Percentiles rank a stretch among this genome's conserved stretches.
phyloP scores from a whole-genome alignment of 30 jellyfish, hydroid and myxozoan species.

The Turritopsis rubra region DNA sequence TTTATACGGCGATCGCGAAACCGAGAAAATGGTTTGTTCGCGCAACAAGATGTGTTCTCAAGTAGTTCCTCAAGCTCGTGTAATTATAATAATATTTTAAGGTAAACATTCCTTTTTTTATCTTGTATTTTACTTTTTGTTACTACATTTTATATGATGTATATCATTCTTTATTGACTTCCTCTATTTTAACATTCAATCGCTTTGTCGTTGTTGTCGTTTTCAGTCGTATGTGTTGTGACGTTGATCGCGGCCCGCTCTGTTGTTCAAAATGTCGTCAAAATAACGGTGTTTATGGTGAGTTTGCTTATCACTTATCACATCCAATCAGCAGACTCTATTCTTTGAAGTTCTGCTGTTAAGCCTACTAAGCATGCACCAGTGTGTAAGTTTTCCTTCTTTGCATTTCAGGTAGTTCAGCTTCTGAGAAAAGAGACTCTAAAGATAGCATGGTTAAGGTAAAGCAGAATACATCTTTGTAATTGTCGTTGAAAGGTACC shows the following conservation, averaged over 20 bases:
- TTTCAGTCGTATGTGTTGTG: neutral
- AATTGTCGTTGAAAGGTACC: too few species aligned
- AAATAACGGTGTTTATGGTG: neutral
- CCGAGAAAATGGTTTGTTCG: neutral
- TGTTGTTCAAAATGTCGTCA: neutral
- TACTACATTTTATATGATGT: too few species aligned
- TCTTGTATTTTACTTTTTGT: too few species aligned
- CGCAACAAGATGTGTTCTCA: neutral
- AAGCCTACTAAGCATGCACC: too few species aligned
- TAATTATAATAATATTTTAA: too few species aligned
- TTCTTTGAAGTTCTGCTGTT: too few species aligned
- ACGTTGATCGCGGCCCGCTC: neutral
- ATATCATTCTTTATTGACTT: neutral
- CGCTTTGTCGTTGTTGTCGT: neutral
- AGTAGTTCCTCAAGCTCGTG: neutral
- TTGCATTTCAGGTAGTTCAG: neutral
- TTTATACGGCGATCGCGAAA: neutral
- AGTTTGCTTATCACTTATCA: too few species aligned
- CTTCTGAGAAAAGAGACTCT: neutral
- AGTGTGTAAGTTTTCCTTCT: too few species aligned
- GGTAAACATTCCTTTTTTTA: neutral
- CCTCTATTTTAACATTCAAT: too few species aligned
- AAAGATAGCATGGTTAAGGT: neutral
- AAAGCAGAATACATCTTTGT: neutral
- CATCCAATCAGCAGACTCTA: too few species aligned